These are phyloP conservation scores for Drosophila percnosoma DNA, from an alignment of 2,888 invertebrate genomes.

Conservation along the genomic window DNA sequence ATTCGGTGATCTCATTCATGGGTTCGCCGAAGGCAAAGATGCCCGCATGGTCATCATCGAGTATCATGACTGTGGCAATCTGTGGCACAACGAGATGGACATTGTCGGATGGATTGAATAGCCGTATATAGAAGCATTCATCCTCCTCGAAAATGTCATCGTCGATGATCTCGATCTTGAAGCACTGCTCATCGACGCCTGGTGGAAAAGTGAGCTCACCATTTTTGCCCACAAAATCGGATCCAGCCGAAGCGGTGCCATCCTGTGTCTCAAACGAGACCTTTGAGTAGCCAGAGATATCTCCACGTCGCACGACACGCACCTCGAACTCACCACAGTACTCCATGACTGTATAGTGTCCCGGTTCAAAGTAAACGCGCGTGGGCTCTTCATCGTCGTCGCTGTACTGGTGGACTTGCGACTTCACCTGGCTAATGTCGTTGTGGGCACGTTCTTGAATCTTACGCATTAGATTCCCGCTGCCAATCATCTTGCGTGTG, in stretches of 20 bases:
- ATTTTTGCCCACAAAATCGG: slow-evolving; percentile 95
- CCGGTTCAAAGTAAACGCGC: slow-evolving; percentile 96
- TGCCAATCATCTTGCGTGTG: slow-evolving; percentile 97
- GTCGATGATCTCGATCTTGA: slow-evolving; percentile 97
- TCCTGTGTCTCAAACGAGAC: slow-evolving; percentile 98
- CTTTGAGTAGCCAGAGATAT: slow-evolving; percentile 90
- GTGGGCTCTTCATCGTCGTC: slow-evolving; percentile 88
- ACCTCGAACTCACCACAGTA: slow-evolving; percentile 98
- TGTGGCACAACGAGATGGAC: slow-evolving; percentile 92
- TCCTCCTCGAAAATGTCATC: slow-evolving; percentile 99
- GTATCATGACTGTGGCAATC: slow-evolving; percentile 98
- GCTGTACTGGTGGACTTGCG: slow-evolving; percentile 90
- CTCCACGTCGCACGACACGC: slow-evolving; percentile 93
- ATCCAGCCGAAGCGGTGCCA: slow-evolving; percentile 98
- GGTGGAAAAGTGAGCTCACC: slow-evolving; percentile 95
- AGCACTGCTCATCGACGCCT: slow-evolving; percentile 94
- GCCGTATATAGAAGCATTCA: slow-evolving; percentile 98
- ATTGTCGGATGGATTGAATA: slow-evolving; percentile 89
- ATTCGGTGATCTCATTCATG: slow-evolving; percentile 95
- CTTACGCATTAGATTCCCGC: slow-evolving; percentile 95
- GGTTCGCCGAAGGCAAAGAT: slow-evolving; percentile 96
- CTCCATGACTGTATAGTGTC: slow-evolving; percentile 99
- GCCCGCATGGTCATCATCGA: slow-evolving; percentile 99
- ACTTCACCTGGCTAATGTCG: slow-evolving; percentile 88
- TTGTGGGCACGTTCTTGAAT: slow-evolving; percentile 95